Conservation (phyloP, 2,888 invertebrate species). For the Actias luna region DNA sequence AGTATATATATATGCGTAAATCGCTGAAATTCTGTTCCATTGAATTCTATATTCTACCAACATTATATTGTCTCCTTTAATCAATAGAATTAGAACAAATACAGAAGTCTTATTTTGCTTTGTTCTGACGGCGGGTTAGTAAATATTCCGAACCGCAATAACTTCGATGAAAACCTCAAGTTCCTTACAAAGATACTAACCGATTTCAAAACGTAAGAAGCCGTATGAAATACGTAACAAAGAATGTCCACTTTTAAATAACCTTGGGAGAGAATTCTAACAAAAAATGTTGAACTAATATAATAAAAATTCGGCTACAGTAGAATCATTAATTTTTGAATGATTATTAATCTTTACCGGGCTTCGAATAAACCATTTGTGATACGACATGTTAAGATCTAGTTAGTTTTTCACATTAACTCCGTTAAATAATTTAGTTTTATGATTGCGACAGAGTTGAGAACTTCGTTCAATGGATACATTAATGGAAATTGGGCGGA, state of each 20-base stretch:
- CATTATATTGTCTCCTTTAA: too few relatives aligned
- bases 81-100: not conserved
- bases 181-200: not conserved
- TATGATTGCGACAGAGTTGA: conserved; percentile 21
- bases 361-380: not conserved
- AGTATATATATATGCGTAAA: too few relatives aligned
- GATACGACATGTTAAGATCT: not conserved
- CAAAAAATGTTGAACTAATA: not conserved
- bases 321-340: not conserved
- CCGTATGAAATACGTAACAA: not conserved
- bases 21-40: too few relatives aligned
- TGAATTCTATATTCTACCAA: too few relatives aligned
- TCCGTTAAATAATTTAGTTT: conserved; percentile 24
- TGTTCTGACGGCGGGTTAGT: not conserved
- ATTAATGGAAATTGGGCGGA: conserved; percentile 31
- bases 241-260: not conserved
- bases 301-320: not conserved
- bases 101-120: not conserved
- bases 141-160: not conserved
- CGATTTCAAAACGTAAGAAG: too few relatives aligned
- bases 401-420: conserved; percentile 2
- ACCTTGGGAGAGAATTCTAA: not conserved
- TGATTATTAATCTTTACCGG: not conserved
- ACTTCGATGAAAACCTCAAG: not conserved
- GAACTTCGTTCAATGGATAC: conserved; percentile 28